phyloP scores from a whole-genome alignment of 2,113 vertebrate species.

The Sterrhoptilus dennistouni region DNA sequence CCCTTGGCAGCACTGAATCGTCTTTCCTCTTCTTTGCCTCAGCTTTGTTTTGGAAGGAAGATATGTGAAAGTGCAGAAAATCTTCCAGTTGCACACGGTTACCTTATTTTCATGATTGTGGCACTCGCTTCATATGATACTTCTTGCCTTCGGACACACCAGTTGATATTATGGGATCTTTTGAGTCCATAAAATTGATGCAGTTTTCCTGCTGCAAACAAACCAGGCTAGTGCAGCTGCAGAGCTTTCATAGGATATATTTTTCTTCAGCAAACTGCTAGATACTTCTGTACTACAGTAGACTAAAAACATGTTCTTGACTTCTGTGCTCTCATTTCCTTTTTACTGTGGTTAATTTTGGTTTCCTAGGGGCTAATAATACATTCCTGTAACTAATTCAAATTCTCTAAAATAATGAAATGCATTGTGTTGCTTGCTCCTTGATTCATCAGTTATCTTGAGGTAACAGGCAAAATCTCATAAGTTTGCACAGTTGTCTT shows the following conservation, averaged over 20 bases:
- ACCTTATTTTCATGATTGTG: neutral
- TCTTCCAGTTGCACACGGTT: neutral
- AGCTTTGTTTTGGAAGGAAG: neutral
- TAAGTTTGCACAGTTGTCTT: neutral
- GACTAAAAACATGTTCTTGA: neutral
- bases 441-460: neutral
- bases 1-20: neutral
- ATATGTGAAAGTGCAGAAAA: neutral
- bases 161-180: neutral
- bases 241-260: neutral
- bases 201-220: neutral
- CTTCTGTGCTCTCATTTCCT: neutral
- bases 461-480: neutral
- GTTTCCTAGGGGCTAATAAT: neutral
- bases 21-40: neutral
- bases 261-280: neutral
- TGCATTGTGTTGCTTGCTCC: neutral
- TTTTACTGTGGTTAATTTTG: neutral
- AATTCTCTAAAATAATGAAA: neutral
- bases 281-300: neutral
- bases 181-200: neutral
- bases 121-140: neutral
- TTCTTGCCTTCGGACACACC: neutral
- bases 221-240: neutral
- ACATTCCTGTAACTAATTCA: neutral